Conservation (phyloP, 2,113 vertebrate genomes). For the Pterocles gutturalis region DNA sequence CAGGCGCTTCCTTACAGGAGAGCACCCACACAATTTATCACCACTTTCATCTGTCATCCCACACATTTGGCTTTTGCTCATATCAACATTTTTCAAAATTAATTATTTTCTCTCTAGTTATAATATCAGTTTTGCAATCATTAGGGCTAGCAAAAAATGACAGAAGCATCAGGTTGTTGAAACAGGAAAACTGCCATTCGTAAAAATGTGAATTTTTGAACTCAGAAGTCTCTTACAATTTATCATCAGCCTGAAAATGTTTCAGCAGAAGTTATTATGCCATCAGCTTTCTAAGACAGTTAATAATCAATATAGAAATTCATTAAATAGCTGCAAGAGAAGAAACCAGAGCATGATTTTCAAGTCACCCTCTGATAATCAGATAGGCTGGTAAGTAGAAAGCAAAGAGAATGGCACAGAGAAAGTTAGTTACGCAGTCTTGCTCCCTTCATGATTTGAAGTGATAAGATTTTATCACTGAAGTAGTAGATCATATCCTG, state of each 20-base stretch:
- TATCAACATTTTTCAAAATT: constrained; percentile 59
- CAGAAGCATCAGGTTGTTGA: neutral
- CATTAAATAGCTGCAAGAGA: neutral
- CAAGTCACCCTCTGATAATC: neutral
- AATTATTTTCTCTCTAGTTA: constrained; percentile 59
- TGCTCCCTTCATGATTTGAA: neutral
- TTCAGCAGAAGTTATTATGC: neutral
- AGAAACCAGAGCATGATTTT: neutral
- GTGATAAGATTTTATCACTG: neutral
- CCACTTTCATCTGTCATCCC: constrained; percentile 66
- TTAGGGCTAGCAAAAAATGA: neutral
- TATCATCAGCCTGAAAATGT: neutral
- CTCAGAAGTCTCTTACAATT: neutral
- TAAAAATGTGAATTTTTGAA: neutral
- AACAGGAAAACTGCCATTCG: neutral
- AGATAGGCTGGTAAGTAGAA: neutral
- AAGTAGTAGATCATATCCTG: neutral
- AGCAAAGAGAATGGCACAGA: neutral
- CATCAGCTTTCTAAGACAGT: neutral
- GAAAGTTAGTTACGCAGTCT: neutral
- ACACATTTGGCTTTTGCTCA: constrained; percentile 60
- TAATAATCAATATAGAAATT: neutral
- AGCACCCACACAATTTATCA: constrained; percentile 70
- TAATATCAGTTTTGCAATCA: constrained; percentile 44
- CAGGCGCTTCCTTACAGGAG: constrained; percentile 56